phyloP scores from a whole-genome alignment of 1,140 invertebrate species.

The Nasonia vitripennis region DNA sequence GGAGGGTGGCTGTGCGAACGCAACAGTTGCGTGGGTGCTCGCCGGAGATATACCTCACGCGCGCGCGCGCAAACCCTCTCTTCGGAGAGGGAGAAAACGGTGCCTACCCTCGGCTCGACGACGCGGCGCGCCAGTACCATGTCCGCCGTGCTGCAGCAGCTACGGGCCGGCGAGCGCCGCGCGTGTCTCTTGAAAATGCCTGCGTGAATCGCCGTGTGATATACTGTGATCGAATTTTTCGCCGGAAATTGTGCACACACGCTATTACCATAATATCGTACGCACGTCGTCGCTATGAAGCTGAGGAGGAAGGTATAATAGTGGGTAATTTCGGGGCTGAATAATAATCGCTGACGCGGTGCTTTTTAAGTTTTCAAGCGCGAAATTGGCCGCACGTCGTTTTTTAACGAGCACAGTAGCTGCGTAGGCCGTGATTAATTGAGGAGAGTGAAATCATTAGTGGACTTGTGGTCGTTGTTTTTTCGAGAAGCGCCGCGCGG shows the following conservation, averaged over 20 bases:
- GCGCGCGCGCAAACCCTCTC: neutral
- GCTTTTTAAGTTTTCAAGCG: neutral
- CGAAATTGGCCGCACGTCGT: neutral
- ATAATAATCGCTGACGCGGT: neutral
- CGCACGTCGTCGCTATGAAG: neutral
- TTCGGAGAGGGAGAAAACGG: neutral
- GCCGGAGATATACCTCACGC: conserved; percentile 9
- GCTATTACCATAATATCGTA: no score
- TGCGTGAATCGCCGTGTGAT: no score
- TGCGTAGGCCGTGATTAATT: neutral
- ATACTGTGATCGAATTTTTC: no score
- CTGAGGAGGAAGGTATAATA: neutral
- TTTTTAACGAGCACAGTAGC: neutral
- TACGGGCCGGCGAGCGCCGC: neutral
- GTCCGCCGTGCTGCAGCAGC: conserved; percentile 26
- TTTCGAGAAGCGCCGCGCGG: no score
- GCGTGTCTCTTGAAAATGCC: neutral
- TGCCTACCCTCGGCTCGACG: neutral
- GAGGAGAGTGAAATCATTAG: neutral
- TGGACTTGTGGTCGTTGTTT: neutral
- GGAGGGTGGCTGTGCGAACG: conserved; percentile 31
- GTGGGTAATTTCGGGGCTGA: no score
- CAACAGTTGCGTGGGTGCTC: conserved; percentile 56
- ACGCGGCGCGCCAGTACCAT: conserved; percentile 25
- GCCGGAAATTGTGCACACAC: no score